phyloP scores from a whole-genome alignment of 1,140 invertebrate species.

The Drosophila subpulchrella region DNA sequence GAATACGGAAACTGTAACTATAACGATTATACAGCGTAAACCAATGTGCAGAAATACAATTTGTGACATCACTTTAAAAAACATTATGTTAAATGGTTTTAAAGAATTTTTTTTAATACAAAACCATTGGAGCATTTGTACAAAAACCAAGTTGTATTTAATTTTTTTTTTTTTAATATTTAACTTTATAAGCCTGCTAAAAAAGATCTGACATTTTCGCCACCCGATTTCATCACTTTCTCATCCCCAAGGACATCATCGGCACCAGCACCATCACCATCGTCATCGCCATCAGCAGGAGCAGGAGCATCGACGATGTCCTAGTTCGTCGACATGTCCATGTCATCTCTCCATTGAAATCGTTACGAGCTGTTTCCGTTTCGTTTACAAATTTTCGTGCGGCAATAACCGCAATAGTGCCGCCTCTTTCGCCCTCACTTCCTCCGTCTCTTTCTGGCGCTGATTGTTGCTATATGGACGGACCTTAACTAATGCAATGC shows the following conservation, averaged over 20 bases:
- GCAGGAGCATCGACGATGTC: slow-evolving; percentile 43
- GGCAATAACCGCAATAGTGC: slow-evolving; percentile 75
- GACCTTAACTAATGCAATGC: slow-evolving; percentile 61
- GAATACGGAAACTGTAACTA: neutral
- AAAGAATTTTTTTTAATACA: too few relatives aligned
- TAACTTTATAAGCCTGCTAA: too few relatives aligned
- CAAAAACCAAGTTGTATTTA: too few relatives aligned
- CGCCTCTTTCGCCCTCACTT: slow-evolving; percentile 5
- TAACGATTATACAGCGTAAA: too few relatives aligned
- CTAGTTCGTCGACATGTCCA: slow-evolving; percentile 55
- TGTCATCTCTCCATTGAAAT: slow-evolving; percentile 81
- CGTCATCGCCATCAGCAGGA: slow-evolving; percentile 15
- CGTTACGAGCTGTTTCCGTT: slow-evolving; percentile 79
- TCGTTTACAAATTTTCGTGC: slow-evolving; percentile 81
- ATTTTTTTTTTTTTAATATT: too few relatives aligned
- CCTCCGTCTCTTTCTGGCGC: slow-evolving; percentile 10
- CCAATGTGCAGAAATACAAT: too few relatives aligned
- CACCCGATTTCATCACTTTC: slow-evolving; percentile 1
- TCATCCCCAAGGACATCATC: slow-evolving; percentile 8
- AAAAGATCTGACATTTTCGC: too few relatives aligned
- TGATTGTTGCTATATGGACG: slow-evolving; percentile 57
- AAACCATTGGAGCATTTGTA: too few relatives aligned
- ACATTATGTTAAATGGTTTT: too few relatives aligned
- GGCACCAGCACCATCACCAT: slow-evolving; percentile 3
- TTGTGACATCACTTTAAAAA: too few relatives aligned